A percentile compares a stretch with the other conserved stretches of the same genome.
Evolutionary conservation across 2,113 vertebrate genomes (phyloP).

Genomic region (Nibea coibor): DNA sequence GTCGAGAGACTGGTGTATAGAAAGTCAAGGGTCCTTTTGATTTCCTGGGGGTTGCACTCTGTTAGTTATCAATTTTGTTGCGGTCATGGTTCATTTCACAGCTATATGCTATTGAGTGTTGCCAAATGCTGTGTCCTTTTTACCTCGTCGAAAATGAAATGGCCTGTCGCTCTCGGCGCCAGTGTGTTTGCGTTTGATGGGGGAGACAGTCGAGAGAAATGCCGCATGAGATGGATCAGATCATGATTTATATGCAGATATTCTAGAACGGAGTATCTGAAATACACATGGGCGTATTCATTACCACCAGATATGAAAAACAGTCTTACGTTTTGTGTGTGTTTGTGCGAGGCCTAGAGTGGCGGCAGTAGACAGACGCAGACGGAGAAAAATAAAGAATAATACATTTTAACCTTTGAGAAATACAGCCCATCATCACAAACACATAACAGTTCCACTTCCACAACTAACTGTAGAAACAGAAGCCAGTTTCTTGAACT

Average conservation of each 20-base stretch:
- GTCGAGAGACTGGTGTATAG: slow-evolving; percentile 25
- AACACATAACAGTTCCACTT: background rate
- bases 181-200: slow-evolving; percentile 48
- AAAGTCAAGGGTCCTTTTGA: slow-evolving; percentile 60
- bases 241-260: slow-evolving; percentile 57
- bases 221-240: slow-evolving; percentile 35
- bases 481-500: background rate
- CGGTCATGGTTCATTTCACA: slow-evolving; percentile 68
- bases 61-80: slow-evolving; percentile 72
- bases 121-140: slow-evolving; percentile 64
- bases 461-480: slow-evolving; percentile 8
- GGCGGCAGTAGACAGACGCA: background rate
- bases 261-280: slow-evolving; percentile 22
- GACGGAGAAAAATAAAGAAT: background rate
- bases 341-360: background rate
- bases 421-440: slow-evolving; percentile 1
- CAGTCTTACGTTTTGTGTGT: slow-evolving; percentile 3
- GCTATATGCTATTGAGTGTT: slow-evolving; percentile 62
- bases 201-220: slow-evolving; percentile 33
- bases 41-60: slow-evolving; percentile 66
- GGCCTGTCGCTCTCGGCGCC: slow-evolving; percentile 40
- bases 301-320: slow-evolving; percentile 24
- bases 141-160: slow-evolving; percentile 64
- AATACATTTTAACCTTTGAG: slow-evolving; percentile 7
- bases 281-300: slow-evolving; percentile 44